Conservation (phyloP, 2,113 vertebrate genomes). For the Amblyopsis rosae region DNA sequence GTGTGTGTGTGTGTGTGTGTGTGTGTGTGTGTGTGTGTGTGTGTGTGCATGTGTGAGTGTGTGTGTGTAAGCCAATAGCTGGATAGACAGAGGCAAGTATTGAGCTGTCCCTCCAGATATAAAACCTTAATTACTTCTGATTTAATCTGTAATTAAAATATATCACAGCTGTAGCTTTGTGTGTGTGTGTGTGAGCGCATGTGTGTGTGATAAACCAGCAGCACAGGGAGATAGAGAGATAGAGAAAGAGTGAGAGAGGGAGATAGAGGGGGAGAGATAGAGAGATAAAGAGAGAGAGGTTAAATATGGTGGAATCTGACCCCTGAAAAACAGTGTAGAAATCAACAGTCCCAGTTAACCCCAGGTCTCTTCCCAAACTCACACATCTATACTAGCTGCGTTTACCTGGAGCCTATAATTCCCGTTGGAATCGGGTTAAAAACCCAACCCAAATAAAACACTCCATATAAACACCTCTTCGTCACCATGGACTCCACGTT, state of each 20-base stretch:
- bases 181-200: constrained; percentile 71
- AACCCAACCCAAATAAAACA: too few species aligned
- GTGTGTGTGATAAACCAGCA: constrained; percentile 78
- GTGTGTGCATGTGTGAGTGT: constrained; percentile 7
- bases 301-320: too few species aligned
- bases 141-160: constrained; percentile 97
- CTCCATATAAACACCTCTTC: too few species aligned
- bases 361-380: too few species aligned
- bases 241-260: constrained; percentile 24
- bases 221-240: constrained; percentile 58
- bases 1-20: background rate
- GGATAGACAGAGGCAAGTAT: constrained; percentile 24
- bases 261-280: constrained; percentile 28
- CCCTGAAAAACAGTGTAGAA: too few species aligned
- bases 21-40: background rate
- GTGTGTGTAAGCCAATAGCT: background rate
- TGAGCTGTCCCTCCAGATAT: constrained; percentile 79
- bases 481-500: too few species aligned
- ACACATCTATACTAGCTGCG: too few species aligned
- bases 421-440: too few species aligned
- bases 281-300: constrained; percentile 28
- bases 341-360: too few species aligned
- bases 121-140: constrained; percentile 91
- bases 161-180: constrained; percentile 85
- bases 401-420: too few species aligned